Conservation (phyloP, 2,113 vertebrate genomes). For the Stigmatopora nigra region DNA sequence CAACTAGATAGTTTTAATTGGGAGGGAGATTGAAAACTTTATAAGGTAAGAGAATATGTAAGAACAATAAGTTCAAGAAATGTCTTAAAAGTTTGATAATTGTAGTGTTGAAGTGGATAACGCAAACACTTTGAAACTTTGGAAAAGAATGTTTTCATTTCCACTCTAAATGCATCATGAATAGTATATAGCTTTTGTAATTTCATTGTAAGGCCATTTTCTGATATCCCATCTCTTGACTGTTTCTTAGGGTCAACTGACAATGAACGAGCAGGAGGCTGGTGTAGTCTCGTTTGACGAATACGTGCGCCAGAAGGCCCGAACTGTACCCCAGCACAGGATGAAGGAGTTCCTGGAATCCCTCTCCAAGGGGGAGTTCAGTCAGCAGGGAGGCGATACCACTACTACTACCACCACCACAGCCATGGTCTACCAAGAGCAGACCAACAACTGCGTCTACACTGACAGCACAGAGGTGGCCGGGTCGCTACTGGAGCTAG, state of each 20-base stretch:
- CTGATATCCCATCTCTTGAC: not conserved
- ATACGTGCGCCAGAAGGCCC: constrained; percentile 94
- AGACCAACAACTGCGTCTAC: constrained; percentile 90
- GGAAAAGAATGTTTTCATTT: too few species aligned
- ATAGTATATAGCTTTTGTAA: not conserved
- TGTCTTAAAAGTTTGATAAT: too few species aligned
- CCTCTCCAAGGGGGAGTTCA: constrained; percentile 90
- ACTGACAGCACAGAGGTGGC: constrained; percentile 98
- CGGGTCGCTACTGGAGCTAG: constrained; percentile 95
- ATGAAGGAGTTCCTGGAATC: constrained; percentile 99
- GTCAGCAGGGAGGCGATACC: constrained; percentile 75
- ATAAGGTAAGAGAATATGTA: too few species aligned
- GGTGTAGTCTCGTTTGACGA: constrained; percentile 98
- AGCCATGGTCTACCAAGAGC: constrained; percentile 94
- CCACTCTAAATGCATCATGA: too few species aligned
- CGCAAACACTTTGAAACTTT: too few species aligned
- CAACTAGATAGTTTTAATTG: too few species aligned
- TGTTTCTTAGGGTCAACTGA: constrained; percentile 38
- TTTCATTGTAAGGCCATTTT: not conserved
- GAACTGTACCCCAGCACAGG: constrained; percentile 93
- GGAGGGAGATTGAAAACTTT: too few species aligned
- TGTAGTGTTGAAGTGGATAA: too few species aligned
- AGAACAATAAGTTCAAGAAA: too few species aligned
- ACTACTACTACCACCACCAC: constrained; percentile 61
- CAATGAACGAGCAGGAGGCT: constrained; percentile 97